These are phyloP conservation scores for Fragum fragum DNA, from an alignment of 2,888 invertebrate genomes.

Conservation along the genomic window DNA sequence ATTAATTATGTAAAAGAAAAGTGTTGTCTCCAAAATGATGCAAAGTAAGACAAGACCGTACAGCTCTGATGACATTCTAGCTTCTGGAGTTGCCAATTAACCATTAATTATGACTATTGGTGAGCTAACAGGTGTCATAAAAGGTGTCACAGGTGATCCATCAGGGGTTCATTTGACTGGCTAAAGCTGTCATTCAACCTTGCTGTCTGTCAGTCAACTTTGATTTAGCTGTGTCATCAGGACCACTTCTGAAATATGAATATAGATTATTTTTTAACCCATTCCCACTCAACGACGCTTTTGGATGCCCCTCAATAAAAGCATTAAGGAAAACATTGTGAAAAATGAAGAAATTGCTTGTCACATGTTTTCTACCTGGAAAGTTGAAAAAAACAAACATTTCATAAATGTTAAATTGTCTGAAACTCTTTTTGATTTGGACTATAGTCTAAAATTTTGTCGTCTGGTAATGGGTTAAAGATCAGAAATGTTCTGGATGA, in stretches of 20 bases:
- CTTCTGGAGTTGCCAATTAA: conserved; percentile 2
- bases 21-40: background rate
- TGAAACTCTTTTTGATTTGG: no score
- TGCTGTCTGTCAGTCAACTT: conserved; percentile 1
- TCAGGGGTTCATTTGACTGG: conserved; percentile 1
- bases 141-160: conserved; percentile 21
- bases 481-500: no score
- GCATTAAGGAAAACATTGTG: no score
- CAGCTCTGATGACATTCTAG: background rate
- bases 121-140: conserved; percentile 18
- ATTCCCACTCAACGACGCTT: background rate
- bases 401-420: no score
- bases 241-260: no score
- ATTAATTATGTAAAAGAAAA: background rate
- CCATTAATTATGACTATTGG: conserved; percentile 6
- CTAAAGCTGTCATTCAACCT: background rate
- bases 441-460: no score
- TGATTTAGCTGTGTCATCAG: background rate
- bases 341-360: no score
- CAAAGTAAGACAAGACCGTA: background rate
- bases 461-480: no score
- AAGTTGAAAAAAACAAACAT: no score
- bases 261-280: background rate
- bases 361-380: no score
- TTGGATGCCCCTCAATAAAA: no score